Conservation (phyloP, 2,888 invertebrate species). For the Drosophila paranaensis region DNA sequence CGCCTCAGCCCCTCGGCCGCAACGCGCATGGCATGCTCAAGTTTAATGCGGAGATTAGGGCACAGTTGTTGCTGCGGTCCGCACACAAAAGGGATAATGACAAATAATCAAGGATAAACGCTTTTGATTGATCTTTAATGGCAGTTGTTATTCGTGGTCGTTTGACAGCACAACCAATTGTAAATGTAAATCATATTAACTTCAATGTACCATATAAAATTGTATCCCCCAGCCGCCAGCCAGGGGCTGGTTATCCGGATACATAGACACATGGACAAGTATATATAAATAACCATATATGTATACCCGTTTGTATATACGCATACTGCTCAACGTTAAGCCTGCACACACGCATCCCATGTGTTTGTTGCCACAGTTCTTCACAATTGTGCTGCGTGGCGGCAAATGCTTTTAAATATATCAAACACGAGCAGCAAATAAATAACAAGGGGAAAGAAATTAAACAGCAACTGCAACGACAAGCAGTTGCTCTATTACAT, state of each 20-base stretch:
- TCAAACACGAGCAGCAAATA: constrained; percentile 63
- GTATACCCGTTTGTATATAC: not conserved
- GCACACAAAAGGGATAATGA: constrained; percentile 80
- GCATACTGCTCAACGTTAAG: constrained; percentile 42
- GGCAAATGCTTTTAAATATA: constrained; percentile 75
- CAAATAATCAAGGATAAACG: constrained; percentile 84
- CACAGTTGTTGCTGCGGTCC: constrained; percentile 62
- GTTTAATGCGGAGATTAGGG: constrained; percentile 66
- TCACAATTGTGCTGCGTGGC: constrained; percentile 60
- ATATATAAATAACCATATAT: not conserved
- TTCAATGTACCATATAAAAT: constrained; percentile 71
- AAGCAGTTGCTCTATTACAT: constrained; percentile 13
- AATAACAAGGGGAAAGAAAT: constrained; percentile 45
- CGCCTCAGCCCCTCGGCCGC: not conserved
- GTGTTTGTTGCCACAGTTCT: constrained; percentile 51
- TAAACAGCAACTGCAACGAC: constrained; percentile 6
- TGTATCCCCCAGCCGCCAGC: constrained; percentile 4
- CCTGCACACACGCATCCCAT: constrained; percentile 32
- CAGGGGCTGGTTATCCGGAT: constrained; percentile 11
- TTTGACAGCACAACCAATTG: constrained; percentile 74
- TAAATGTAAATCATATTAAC: constrained; percentile 79
- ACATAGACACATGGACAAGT: not conserved
- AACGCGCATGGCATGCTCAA: constrained; percentile 31
- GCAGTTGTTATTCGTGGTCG: constrained; percentile 58
- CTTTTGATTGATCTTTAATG: constrained; percentile 83